These are phyloP conservation scores for Cinclus cinclus DNA, from an alignment of 2,113 vertebrate species.

Conservation along the genomic window DNA sequence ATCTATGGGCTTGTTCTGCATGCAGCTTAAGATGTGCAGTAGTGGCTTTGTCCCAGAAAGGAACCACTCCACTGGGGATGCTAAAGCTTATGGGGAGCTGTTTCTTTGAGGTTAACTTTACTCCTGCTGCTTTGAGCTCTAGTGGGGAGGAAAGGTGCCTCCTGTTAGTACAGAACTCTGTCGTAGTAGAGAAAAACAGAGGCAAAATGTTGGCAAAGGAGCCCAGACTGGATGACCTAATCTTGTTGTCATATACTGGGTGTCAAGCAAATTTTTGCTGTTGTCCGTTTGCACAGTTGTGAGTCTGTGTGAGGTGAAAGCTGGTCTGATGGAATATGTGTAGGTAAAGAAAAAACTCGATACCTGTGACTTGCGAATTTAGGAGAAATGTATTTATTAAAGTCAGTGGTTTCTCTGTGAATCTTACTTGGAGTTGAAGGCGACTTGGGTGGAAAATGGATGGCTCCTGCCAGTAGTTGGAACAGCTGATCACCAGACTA, in stretches of 20 bases:
- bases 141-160: background rate
- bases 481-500: background rate
- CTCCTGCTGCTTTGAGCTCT: background rate
- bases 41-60: background rate
- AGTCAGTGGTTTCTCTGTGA: background rate
- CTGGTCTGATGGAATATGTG: background rate
- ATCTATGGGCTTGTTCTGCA: fast-evolving
- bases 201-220: background rate
- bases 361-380: background rate
- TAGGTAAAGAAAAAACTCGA: background rate
- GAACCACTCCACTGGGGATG: background rate
- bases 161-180: background rate
- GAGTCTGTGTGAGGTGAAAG: background rate
- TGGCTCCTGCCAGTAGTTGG: background rate
- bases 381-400: background rate
- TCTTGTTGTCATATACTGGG: background rate
- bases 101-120: background rate
- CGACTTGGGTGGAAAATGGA: background rate
- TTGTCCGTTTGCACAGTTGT: background rate
- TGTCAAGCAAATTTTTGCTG: background rate
- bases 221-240: background rate
- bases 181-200: background rate
- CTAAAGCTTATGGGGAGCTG: background rate
- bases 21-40: background rate
- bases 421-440: background rate